Evolutionary conservation across 2,797 vertebrate species (phyloP), one percentile per base, ranked within the genome.

Genomic region (Craterocephalus amniculus): DNA sequence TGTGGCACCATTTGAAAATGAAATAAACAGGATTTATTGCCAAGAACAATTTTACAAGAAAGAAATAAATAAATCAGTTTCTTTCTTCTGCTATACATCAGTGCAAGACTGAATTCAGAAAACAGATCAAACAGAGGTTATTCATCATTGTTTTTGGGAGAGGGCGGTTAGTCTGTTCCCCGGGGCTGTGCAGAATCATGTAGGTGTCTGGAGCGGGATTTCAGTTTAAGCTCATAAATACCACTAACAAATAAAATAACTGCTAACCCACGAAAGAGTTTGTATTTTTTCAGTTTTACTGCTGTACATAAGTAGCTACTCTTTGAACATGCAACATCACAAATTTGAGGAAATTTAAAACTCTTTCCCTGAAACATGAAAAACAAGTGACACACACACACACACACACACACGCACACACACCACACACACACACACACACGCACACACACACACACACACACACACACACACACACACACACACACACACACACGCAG

Each of bases 131-230:
- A 20, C 32, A 16, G 52, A 51, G 12, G 34, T 72, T 6, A 22
- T 36, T 20, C 6, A 27, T 54, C 12, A 20, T 48, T 55, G 22
- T 57, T 68, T 75, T 81, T 51, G 35, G 54, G 20, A 18, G 9
- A 54, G 40, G 40, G 62, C 29, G 59, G 52, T 1, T 22, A n/a
- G 18, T 78, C 65, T 72, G 27, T n/a, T 11, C 55, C 48, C 66
- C 31, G 20, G n/a, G 35, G 22, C n/a, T 52, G 40, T 43, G 18
- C 24, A 36, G 56, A 61, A 61, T 58, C 12, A 31, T 35, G 43
- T 63, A 45, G n/a, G 24, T 43, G 22, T 58, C 35, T 56, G 36
- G 49, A 9, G 6, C 3, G 52, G 27, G 51, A 62, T 59, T 78
- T 72, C 7, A 55, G 22, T 38, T 62, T 63, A 26, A 76, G 16